phyloP scores from a whole-genome alignment of 2,888 invertebrate species.

The Andrena flavipes region DNA sequence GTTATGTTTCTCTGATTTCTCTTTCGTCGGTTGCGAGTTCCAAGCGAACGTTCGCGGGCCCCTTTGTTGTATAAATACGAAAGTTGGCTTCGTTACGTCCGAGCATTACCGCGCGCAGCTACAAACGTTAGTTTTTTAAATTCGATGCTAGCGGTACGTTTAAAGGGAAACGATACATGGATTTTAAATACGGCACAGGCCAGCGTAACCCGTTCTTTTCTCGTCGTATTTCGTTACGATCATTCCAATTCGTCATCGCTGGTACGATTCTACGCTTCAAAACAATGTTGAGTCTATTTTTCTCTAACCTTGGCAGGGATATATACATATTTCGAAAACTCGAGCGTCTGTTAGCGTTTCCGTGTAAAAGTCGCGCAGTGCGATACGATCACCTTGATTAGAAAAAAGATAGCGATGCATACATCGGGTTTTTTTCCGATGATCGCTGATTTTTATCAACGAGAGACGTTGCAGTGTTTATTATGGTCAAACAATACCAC shows the following conservation, averaged over 20 bases:
- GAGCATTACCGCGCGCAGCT: neutral
- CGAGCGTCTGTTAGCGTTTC: conserved; percentile 8
- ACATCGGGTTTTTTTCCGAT: neutral
- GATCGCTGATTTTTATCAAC: conserved; percentile 15
- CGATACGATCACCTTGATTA: conserved; percentile 40
- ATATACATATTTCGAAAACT: conserved; percentile 27
- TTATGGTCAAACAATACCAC: conserved; percentile 1
- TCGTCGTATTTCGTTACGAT: neutral
- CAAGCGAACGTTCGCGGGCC: conserved; percentile 1
- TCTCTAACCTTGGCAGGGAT: conserved; percentile 9
- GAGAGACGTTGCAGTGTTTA: neutral
- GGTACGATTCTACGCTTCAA: too few species aligned
- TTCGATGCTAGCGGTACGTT: neutral
- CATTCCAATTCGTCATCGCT: neutral
- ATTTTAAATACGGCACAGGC: neutral
- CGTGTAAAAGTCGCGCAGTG: conserved; percentile 33
- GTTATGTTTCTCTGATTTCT: conserved; percentile 49
- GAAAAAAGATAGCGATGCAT: conserved; percentile 8
- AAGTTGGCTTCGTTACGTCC: neutral
- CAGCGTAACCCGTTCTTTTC: neutral
- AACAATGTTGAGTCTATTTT: neutral
- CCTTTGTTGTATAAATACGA: conserved; percentile 11
- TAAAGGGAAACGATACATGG: neutral
- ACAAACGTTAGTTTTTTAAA: neutral
- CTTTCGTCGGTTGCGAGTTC: conserved; percentile 22